These are phyloP conservation scores for Malachius bipustulatus DNA, from an alignment of 2,888 invertebrate genomes.

Conservation along the genomic window DNA sequence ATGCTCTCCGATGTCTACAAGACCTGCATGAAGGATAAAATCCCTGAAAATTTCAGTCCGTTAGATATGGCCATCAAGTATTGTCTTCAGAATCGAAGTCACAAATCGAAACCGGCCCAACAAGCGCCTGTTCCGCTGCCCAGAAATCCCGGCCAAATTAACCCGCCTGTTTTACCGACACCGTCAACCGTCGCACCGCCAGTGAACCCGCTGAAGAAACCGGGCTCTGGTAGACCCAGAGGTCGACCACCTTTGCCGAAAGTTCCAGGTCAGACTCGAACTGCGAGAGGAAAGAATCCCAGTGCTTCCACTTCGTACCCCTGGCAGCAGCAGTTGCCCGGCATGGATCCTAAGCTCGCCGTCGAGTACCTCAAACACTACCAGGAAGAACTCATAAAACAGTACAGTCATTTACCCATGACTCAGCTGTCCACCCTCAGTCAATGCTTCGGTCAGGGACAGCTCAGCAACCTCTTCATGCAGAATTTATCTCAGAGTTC, in stretches of 20 bases:
- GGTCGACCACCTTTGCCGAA: conserved; percentile 41
- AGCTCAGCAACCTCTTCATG: conserved; percentile 12
- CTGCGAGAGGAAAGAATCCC: conserved; percentile 26
- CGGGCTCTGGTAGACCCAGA: conserved; percentile 37
- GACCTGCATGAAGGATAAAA: conserved; percentile 46
- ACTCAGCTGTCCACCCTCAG: conserved; percentile 26
- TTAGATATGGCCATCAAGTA: conserved; percentile 59
- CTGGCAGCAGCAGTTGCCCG: conserved; percentile 18
- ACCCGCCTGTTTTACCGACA: conserved; percentile 23
- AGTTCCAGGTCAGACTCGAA: conserved; percentile 25
- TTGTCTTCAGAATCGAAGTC: conserved; percentile 51
- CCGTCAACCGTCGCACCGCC: conserved; percentile 15
- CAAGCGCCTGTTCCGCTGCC: conserved; percentile 16
- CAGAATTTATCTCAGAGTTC: neutral
- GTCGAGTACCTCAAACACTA: conserved; percentile 35
- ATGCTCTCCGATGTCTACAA: conserved; percentile 61
- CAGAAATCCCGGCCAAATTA: conserved; percentile 21
- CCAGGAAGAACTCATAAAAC: conserved; percentile 35
- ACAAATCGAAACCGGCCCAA: conserved; percentile 1
- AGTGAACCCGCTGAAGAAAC: conserved; percentile 23
- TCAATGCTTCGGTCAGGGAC: conserved; percentile 23
- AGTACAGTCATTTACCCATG: conserved; percentile 31
- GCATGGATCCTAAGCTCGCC: conserved; percentile 25
- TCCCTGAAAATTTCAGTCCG: conserved; percentile 48
- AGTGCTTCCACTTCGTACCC: conserved; percentile 17